Conservation (phyloP, 2,113 vertebrate species). For the Pteruthius melanotis region DNA sequence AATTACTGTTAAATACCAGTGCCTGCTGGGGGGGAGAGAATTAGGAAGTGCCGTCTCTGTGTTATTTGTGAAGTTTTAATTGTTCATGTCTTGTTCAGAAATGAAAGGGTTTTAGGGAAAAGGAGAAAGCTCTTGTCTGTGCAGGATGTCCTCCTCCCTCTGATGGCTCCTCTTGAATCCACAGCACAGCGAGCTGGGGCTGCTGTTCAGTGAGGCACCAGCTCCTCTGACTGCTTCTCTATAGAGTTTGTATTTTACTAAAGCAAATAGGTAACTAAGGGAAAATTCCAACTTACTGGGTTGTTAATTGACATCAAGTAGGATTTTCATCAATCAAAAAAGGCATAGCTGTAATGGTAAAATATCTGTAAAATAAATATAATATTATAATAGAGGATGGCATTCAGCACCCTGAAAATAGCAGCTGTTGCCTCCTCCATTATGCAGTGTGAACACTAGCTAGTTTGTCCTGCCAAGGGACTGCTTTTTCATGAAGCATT, state of each 20-base stretch:
- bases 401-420: constrained; percentile 5
- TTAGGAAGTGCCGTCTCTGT: not conserved
- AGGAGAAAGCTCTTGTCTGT: not conserved
- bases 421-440: constrained; percentile 39
- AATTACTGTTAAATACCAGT: not conserved
- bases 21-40: not conserved
- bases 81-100: not conserved
- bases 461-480: constrained; percentile 3
- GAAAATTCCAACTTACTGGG: not conserved
- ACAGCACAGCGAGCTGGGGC: not conserved
- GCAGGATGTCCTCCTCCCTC: not conserved
- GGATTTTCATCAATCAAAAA: not conserved
- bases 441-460: constrained; percentile 19
- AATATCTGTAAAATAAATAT: not conserved
- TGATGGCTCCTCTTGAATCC: not conserved
- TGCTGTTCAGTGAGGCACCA: not conserved
- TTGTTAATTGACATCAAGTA: not conserved
- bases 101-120: not conserved
- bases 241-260: not conserved
- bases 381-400: not conserved
- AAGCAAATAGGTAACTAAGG: not conserved
- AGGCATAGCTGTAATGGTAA: not conserved
- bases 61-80: not conserved
- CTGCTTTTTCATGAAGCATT: not conserved
- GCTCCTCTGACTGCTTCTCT: not conserved